These are phyloP conservation scores for Phortica okadai DNA, from an alignment of 2,888 invertebrate genomes.

Conservation along the genomic window DNA sequence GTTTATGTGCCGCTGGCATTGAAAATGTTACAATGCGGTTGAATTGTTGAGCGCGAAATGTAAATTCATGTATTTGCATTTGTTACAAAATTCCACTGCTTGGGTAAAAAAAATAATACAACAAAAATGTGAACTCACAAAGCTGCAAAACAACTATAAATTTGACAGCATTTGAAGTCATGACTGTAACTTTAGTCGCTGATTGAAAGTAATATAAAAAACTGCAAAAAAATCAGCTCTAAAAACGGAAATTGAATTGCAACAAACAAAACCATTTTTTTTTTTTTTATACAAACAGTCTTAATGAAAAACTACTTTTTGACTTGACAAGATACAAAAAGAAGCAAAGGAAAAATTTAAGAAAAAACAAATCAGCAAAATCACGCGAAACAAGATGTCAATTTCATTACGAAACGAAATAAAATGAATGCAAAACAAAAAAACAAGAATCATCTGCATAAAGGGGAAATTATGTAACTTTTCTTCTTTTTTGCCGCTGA, in stretches of 20 bases:
- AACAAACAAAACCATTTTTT: conserved; percentile 37
- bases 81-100: background rate
- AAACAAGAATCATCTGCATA: conserved; percentile 62
- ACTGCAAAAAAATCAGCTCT: conserved; percentile 25
- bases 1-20: conserved; percentile 24
- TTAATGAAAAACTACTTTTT: conserved; percentile 49
- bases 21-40: conserved; percentile 11
- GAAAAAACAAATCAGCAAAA: conserved; percentile 50
- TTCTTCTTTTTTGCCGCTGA: conserved; percentile 42
- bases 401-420: conserved; percentile 60
- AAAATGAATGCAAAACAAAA: background rate
- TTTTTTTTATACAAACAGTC: conserved; percentile 22
- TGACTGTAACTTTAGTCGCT: background rate
- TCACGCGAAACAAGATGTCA: conserved; percentile 65
- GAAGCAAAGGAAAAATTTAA: conserved; percentile 43
- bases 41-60: background rate
- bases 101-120: background rate
- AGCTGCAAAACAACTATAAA: background rate
- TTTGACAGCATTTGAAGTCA: background rate
- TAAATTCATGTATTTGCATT: background rate
- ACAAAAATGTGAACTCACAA: background rate
- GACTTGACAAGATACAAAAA: conserved; percentile 16
- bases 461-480: conserved; percentile 61
- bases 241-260: conserved; percentile 63
- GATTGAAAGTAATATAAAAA: background rate